Conservation (phyloP, 2,888 invertebrate genomes). For the Metopia argyrocephala region DNA sequence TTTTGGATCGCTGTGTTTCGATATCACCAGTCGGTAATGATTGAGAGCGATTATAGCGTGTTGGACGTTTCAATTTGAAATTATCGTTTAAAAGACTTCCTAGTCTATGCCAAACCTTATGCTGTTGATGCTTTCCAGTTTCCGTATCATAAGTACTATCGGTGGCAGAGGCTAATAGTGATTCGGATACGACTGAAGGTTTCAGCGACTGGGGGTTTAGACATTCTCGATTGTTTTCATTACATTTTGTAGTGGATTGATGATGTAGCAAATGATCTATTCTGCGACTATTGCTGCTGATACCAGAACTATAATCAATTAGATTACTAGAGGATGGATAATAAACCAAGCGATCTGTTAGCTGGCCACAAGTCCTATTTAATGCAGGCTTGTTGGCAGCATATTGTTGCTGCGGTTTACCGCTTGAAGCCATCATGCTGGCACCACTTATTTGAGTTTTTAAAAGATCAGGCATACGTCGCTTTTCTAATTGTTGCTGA, state of each 20-base stretch:
- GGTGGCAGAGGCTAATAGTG: too few relatives aligned
- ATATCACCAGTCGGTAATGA: constrained; percentile 86
- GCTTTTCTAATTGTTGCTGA: constrained; percentile 58
- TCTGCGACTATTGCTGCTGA: constrained; percentile 71
- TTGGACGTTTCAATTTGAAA: constrained; percentile 77
- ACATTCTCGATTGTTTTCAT: constrained; percentile 26
- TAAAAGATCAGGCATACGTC: constrained; percentile 62
- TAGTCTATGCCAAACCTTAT: constrained; percentile 79
- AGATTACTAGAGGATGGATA: constrained; percentile 83
- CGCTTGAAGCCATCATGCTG: background rate
- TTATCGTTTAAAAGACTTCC: constrained; percentile 90
- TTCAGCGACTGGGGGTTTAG: background rate
- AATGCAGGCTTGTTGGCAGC: constrained; percentile 41
- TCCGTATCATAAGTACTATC: background rate
- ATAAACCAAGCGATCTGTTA: constrained; percentile 89
- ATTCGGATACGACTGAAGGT: too few relatives aligned
- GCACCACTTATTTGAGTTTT: constrained; percentile 11
- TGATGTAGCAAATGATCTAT: constrained; percentile 72
- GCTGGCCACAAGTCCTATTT: constrained; percentile 70
- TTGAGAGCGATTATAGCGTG: constrained; percentile 83
- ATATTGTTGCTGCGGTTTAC: background rate
- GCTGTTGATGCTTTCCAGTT: constrained; percentile 60
- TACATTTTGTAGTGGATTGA: constrained; percentile 41
- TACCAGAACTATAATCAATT: constrained; percentile 76
- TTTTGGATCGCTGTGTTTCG: constrained; percentile 77